Evolutionary conservation across 2,888 invertebrate species (phyloP).

Genomic region (Amblyteles armatorius): DNA sequence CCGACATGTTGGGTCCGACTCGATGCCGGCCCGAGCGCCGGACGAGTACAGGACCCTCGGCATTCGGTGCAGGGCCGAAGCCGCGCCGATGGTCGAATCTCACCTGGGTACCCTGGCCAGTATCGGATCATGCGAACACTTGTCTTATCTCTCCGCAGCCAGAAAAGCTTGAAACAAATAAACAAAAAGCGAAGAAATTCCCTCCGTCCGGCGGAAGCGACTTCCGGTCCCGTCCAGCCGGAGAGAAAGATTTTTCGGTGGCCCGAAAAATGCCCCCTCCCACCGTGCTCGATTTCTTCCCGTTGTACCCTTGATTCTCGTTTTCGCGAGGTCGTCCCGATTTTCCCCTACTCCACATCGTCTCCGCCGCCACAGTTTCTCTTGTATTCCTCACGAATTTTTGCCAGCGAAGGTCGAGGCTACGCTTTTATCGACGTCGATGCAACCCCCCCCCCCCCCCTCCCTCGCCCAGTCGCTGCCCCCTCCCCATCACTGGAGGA

Average conservation of each 20-base stretch:
- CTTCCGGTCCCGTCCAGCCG: neutral
- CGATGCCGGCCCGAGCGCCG: too few species aligned
- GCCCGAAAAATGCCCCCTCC: constrained; percentile 8
- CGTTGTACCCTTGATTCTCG: constrained; percentile 57
- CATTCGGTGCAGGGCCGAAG: too few species aligned
- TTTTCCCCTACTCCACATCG: constrained; percentile 31
- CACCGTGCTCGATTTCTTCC: constrained; percentile 20
- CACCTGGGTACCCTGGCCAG: too few species aligned
- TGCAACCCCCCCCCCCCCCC: neutral
- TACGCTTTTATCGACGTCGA: constrained; percentile 21
- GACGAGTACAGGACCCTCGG: too few species aligned
- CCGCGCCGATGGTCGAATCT: too few species aligned
- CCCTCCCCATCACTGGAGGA: neutral
- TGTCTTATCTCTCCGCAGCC: too few species aligned
- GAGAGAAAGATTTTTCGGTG: neutral
- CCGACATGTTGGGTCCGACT: too few species aligned
- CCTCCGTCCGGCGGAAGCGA: neutral
- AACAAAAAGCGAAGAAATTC: neutral
- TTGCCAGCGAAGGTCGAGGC: constrained; percentile 54
- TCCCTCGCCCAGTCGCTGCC: neutral
- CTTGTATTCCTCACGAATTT: constrained; percentile 42
- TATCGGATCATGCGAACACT: too few species aligned
- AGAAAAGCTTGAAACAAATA: too few species aligned
- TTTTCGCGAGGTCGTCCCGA: constrained; percentile 49
- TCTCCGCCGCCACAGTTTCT: neutral